Percentiles rank a stretch among this genome's conserved stretches.
Evolutionary conservation across 1,140 invertebrate species (phyloP).

Genomic region (Drosophila ohnishii): DNA sequence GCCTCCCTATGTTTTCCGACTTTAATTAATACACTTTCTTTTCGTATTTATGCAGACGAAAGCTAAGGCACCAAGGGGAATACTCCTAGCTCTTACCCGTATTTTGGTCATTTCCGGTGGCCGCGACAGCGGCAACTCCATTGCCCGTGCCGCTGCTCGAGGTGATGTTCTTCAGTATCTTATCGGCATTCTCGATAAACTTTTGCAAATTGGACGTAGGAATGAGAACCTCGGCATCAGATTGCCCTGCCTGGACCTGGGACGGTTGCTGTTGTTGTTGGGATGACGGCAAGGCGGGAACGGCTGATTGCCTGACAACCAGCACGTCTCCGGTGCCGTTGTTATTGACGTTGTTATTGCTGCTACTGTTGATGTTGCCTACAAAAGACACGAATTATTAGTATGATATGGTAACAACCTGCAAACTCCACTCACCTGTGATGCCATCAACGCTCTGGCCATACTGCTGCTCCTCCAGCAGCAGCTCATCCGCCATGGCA

Average conservation of each 20-base stretch:
- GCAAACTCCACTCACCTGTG: conserved; percentile 52
- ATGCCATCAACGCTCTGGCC: conserved; percentile 68
- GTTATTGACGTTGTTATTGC: conserved; percentile 43
- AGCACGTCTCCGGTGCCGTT: conserved; percentile 54
- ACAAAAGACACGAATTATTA: conserved; percentile 14
- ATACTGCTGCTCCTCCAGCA: conserved; percentile 73
- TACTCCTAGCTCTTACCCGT: conserved; percentile 35
- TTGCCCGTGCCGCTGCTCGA: conserved; percentile 55
- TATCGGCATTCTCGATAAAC: conserved; percentile 82
- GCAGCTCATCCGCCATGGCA: conserved; percentile 49
- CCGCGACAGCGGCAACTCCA: conserved; percentile 10
- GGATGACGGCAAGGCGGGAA: conserved; percentile 15
- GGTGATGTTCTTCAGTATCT: conserved; percentile 81
- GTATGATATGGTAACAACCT: conserved; percentile 7
- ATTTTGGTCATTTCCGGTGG: conserved; percentile 51
- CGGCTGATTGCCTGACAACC: conserved; percentile 48
- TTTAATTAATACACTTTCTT: too few relatives aligned
- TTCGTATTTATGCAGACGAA: background rate
- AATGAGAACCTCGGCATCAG: conserved; percentile 73
- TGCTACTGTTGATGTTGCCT: conserved; percentile 74
- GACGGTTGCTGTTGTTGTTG: conserved; percentile 26
- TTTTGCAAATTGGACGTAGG: conserved; percentile 82
- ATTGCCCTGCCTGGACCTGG: conserved; percentile 44
- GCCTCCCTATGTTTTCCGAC: too few relatives aligned
- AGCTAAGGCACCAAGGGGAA: background rate